These are phyloP conservation scores for Saturnia japonica DNA, from an alignment of 2,888 invertebrate species.

Conservation along the genomic window DNA sequence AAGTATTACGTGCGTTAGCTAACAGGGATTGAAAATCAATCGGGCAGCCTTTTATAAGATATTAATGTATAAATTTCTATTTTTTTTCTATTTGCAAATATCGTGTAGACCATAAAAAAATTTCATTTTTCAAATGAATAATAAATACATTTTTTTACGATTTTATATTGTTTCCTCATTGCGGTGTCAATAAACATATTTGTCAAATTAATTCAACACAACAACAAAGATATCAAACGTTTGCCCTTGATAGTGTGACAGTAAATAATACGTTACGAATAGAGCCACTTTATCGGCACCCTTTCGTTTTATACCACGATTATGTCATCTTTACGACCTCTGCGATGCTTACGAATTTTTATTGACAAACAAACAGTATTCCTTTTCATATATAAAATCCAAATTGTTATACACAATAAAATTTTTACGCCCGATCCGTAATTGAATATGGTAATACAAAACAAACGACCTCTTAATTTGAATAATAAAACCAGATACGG, in stretches of 20 bases:
- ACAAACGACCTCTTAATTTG: constrained; percentile 21
- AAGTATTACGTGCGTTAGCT: too few relatives aligned
- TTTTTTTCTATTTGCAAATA: too few relatives aligned
- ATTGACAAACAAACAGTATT: constrained; percentile 65
- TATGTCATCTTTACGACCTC: constrained; percentile 73
- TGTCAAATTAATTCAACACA: constrained; percentile 51
- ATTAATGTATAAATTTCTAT: too few relatives aligned
- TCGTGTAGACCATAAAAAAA: background rate
- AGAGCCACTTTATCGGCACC: constrained; percentile 69
- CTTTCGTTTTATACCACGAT: constrained; percentile 74
- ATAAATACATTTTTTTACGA: background rate
- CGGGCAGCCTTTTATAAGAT: too few relatives aligned
- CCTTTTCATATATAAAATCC: constrained; percentile 41
- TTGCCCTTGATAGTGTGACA: constrained; percentile 65
- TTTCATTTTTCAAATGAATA: background rate
- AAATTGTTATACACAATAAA: constrained; percentile 43
- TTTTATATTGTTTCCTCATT: background rate
- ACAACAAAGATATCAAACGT: constrained; percentile 50
- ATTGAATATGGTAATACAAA: constrained; percentile 36
- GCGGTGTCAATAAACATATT: background rate
- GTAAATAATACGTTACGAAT: constrained; percentile 75
- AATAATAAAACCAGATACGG: constrained; percentile 18
- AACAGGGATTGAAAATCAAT: too few relatives aligned
- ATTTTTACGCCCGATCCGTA: constrained; percentile 40
- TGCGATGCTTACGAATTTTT: constrained; percentile 62